Base-by-base conservation (phyloP, 2,113 vertebrate species). In the Microcebus murinus region DNA sequence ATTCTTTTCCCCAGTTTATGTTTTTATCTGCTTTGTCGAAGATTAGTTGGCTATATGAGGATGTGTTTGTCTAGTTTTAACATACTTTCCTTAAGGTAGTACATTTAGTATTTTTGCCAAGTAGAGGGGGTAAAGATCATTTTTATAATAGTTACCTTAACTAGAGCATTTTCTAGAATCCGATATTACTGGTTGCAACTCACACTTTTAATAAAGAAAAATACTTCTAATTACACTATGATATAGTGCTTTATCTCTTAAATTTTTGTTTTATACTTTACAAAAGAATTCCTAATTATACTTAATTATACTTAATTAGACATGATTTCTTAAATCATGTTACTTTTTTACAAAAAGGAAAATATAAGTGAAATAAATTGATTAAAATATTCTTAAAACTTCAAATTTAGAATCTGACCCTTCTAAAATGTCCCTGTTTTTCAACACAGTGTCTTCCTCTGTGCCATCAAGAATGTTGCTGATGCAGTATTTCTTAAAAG, bases 141-240 rank as follows among this genome's bases (percentile, higher is more conserved):
- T 74, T 83, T 83, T 74, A 42, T 85, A 31, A 36, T 84, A 17
- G 29, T 55, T 86, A 55, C 59, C 39, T 84, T 84, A 63, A 71
- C 9, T 79, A 10, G 52, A 70, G 6, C 85, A 85, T 84, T 93
- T 90, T 14, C 12, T 93, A 79, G 34, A 27, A 45, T 36, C 2
- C 21, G 42, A 81, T 87, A 13, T 23, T 91, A 61, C 55, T 36
- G 48, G 4, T 70, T 89, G n/a, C 21, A 84, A 50, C 4, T 18
- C 70, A 21, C 50, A 77, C 59, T 61, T 89, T 84, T 55, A 55
- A 88, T 50, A 83, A 74, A 36, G 52, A 92, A 90, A 94, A 73
- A 48, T 61, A 6, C 31, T 81, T 6, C 29, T 84, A 42, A 52
- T 77, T 89, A 39, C 2, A 34, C 59, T 88, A 42, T 84, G 42